Evolutionary conservation across 2,797 vertebrate genomes (phyloP), one percentile per base, ranked within the genome.

Genomic region (Leptodactylus fallax): DNA sequence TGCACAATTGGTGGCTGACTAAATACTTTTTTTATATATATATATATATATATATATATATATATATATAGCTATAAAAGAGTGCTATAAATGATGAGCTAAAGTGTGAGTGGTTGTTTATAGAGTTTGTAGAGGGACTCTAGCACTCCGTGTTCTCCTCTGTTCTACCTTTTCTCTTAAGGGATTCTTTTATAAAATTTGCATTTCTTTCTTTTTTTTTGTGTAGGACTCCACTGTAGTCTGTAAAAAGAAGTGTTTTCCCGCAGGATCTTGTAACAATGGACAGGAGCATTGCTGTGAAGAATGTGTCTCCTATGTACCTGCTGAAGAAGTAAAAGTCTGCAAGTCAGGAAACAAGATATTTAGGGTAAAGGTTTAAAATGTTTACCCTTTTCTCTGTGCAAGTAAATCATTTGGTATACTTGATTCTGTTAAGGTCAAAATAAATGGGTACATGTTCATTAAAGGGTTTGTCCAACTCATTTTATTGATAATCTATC

Each of bases 271-370:
- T 91, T 98, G 97, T 86, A 91, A 91, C 0, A 95, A 91, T 47
- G 91, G 90, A 27, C 90, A 92, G 84, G 93, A 93, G 0, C 85
- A 87, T 11, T 99, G 97, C 90, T 99, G 98, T 87, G 96, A 96
- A 10, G 96, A 97, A 55, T 99, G 98, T 87, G 93, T 98, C 87
- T 96, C 96, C 0, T 96, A 95, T 3, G 91, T 98, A 65, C 94
- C 96, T 79, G 93, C 94, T 2, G 96, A 98, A 65, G 96, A 98
- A 23, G 90, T 96, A 90, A 97, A 96, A 92, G 95, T 98, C 93
- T 99, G 98, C 96, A 97, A 97, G 87, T 96, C 96, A 86, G 95
- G 96, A 81, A 98, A 95, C 95, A 99, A 98, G 91, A 93, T 98
- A 91, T 99, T 99, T 93, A 96, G 95, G 97, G 98, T 99, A 93